phyloP scores from a whole-genome alignment of 2,113 vertebrate genomes.

The Hippolais icterina region DNA sequence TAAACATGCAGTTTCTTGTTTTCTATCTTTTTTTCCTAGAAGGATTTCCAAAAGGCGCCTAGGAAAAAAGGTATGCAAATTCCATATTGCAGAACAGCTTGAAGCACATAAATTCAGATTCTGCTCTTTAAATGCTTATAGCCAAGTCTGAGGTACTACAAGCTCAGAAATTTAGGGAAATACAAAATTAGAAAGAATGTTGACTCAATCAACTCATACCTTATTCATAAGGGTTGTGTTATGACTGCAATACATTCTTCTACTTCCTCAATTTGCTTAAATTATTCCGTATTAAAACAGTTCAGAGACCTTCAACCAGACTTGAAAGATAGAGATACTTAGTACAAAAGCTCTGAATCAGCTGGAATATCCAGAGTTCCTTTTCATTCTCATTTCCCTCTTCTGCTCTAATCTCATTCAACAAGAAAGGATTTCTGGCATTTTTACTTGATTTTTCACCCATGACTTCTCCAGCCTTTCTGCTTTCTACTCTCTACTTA shows the following conservation, averaged over 20 bases:
- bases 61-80: neutral
- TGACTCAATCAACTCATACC: neutral
- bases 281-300: neutral
- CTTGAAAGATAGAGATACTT: neutral
- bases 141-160: neutral
- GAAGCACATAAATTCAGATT: neutral
- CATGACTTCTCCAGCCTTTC: neutral
- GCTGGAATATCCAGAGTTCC: neutral
- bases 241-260: neutral
- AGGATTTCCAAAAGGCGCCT: neutral
- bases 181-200: neutral
- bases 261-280: conserved; percentile 2
- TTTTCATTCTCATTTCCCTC: neutral
- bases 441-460: neutral
- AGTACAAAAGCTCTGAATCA: neutral
- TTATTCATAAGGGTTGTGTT: neutral
- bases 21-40: neutral
- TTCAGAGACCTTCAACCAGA: neutral
- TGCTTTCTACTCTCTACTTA: neutral
- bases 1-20: neutral
- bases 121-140: neutral
- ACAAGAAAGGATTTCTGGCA: neutral
- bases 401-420: neutral
- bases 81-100: neutral
- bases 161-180: neutral